Conservation (phyloP, 1,140 invertebrate genomes). For the Microplitis mediator region DNA sequence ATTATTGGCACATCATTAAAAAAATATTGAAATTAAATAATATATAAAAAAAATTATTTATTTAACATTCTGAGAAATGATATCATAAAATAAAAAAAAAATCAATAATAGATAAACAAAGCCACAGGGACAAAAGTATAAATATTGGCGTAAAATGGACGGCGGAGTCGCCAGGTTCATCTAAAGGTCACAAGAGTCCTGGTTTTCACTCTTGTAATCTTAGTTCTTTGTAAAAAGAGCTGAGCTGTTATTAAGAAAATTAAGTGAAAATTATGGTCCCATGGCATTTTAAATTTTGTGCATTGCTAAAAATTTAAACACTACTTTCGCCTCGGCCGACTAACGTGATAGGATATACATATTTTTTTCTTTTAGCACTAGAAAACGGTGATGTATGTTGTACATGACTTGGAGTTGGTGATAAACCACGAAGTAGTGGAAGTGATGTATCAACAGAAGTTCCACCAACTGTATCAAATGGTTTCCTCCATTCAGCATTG, state of each 20-base stretch:
- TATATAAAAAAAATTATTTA: too few species aligned
- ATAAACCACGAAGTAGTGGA: constrained; percentile 64
- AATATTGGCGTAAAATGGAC: too few species aligned
- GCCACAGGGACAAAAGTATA: too few species aligned
- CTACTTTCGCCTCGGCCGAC: constrained; percentile 65
- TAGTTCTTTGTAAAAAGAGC: background rate
- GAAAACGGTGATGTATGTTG: constrained; percentile 62
- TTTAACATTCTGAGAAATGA: too few species aligned
- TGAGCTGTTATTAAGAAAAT: background rate
- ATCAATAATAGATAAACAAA: too few species aligned
- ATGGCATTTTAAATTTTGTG: background rate
- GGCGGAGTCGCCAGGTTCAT: too few species aligned
- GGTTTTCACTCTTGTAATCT: background rate
- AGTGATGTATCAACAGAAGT: constrained; percentile 62
- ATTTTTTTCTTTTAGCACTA: constrained; percentile 67
- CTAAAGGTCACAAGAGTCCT: background rate
- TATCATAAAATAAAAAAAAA: too few species aligned
- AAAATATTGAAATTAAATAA: too few species aligned
- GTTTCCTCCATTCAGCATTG: constrained; percentile 56
- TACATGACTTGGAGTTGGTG: constrained; percentile 56
- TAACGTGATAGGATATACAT: constrained; percentile 65
- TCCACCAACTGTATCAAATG: constrained; percentile 38
- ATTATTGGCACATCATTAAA: too few species aligned
- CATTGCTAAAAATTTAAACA: constrained; percentile 48
- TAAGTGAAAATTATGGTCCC: constrained; percentile 19